These are phyloP conservation scores for Entomobrya proxima DNA, from an alignment of 2,888 invertebrate genomes.

Conservation along the genomic window DNA sequence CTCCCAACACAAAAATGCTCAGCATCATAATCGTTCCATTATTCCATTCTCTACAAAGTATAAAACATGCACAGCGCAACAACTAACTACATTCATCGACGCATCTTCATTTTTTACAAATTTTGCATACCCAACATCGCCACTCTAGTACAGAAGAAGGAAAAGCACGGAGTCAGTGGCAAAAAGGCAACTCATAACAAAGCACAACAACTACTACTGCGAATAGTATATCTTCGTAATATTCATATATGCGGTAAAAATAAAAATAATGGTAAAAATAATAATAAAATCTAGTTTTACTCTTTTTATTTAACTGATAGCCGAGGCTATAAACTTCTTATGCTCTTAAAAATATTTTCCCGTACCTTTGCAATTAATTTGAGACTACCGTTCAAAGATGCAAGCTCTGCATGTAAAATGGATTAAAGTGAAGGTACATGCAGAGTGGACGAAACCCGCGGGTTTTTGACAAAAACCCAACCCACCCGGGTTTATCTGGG, in stretches of 20 bases:
- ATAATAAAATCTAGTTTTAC: conserved; percentile 58
- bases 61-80: not conserved
- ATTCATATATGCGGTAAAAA: conserved; percentile 35
- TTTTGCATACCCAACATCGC: conserved; percentile 39
- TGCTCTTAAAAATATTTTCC: no score
- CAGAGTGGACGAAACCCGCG: no score
- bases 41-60: not conserved
- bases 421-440: no score
- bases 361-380: no score
- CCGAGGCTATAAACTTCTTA: no score
- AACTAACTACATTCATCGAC: not conserved
- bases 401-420: no score
- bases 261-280: conserved; percentile 25
- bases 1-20: conserved; percentile 12
- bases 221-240: no score
- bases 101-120: conserved; percentile 57
- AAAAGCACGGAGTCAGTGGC: no score
- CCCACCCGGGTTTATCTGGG: no score
- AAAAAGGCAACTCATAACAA: not conserved
- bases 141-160: not conserved
- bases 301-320: conserved; percentile 20
- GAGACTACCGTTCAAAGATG: no score
- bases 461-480: no score
- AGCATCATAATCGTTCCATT: conserved; percentile 26
- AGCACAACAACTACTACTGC: not conserved